A percentile compares a stretch with the other conserved stretches of the same genome.
Conservation (phyloP, 2,113 vertebrate genomes). For the Aegithalos caudatus region DNA sequence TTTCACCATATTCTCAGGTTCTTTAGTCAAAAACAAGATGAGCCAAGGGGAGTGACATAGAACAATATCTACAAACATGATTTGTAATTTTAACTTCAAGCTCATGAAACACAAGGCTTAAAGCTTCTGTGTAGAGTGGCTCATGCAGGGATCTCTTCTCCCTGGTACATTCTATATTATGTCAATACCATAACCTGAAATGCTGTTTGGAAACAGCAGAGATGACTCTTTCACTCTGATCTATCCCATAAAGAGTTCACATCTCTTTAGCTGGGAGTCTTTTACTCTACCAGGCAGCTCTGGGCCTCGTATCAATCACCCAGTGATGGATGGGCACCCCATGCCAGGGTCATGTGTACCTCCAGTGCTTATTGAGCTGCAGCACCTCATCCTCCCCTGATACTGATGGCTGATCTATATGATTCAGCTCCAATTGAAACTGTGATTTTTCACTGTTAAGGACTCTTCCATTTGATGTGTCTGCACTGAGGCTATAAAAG, state of each 20-base stretch:
- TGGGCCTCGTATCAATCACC: conserved; percentile 23
- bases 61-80: background rate
- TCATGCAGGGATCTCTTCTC: background rate
- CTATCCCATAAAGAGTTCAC: background rate
- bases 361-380: conserved; percentile 45
- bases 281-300: background rate
- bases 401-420: conserved; percentile 26
- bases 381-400: background rate
- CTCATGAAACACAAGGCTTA: background rate
- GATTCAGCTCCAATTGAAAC: conserved; percentile 42
- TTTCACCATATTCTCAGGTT: background rate
- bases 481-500: background rate
- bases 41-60: background rate
- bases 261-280: background rate
- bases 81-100: background rate
- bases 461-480: background rate
- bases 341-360: conserved; percentile 3
- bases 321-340: conserved; percentile 44
- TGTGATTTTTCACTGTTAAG: conserved; percentile 58
- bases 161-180: background rate
- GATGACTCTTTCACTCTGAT: background rate
- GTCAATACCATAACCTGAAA: background rate
- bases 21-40: background rate
- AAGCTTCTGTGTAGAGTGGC: background rate
- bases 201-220: background rate